A percentile compares a stretch with the other conserved stretches of the same genome.
Conservation (phyloP, 2,113 vertebrate species). For the Chlamydotis undulata region DNA sequence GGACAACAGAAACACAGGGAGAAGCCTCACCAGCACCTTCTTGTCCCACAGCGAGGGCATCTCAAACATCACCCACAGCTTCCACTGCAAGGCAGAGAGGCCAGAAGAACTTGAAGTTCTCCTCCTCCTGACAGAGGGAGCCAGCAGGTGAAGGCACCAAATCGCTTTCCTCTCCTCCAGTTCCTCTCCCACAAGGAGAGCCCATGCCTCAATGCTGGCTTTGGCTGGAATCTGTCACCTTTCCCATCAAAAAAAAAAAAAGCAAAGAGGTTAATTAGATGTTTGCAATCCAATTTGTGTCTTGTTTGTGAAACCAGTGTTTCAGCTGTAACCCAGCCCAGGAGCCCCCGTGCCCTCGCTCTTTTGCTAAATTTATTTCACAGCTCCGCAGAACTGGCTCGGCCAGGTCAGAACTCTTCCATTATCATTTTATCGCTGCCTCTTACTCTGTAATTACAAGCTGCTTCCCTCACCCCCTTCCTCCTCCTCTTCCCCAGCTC, state of each 20-base stretch:
- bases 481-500: background rate
- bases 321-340: constrained; percentile 69
- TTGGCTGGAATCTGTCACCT: constrained; percentile 26
- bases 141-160: background rate
- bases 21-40: background rate
- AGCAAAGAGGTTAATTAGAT: constrained; percentile 83
- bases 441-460: constrained; percentile 74
- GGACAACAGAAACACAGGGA: background rate
- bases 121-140: background rate
- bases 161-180: background rate
- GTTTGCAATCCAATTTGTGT: constrained; percentile 82
- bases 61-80: fast-evolving
- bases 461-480: constrained; percentile 4
- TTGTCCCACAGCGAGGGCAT: background rate
- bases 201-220: background rate
- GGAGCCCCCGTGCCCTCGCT: constrained; percentile 51
- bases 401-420: constrained; percentile 65
- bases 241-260: background rate
- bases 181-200: background rate
- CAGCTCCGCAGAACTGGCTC: constrained; percentile 65
- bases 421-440: constrained; percentile 75
- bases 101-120: background rate
- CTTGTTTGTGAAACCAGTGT: constrained; percentile 76
- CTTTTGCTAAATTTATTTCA: constrained; percentile 65
- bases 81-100: background rate